phyloP scores from a whole-genome alignment of 1,140 invertebrate species.

The Cryptotermes secundus region DNA sequence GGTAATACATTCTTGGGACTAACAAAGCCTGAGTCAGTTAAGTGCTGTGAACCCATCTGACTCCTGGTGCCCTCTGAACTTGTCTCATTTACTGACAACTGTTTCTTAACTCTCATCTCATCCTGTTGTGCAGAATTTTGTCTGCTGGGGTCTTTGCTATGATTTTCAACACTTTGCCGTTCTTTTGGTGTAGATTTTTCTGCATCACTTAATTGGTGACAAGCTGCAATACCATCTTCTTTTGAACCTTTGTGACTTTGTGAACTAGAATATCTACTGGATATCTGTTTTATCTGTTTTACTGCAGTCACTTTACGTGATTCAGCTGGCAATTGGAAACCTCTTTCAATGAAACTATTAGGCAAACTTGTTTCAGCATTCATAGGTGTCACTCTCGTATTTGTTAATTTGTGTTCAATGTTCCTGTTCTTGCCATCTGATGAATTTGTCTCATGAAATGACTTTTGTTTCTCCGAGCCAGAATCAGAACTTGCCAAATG shows the following conservation, averaged over 20 bases:
- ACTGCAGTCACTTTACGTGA: not conserved
- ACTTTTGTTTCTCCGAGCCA: no score
- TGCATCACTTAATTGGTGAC: not conserved
- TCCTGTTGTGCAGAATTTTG: not conserved
- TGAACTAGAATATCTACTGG: not conserved
- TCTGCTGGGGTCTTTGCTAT: not conserved
- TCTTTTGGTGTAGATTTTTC: not conserved
- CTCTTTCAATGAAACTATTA: not conserved
- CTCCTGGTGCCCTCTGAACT: not conserved
- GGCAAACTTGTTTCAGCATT: not conserved
- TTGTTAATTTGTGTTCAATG: not conserved
- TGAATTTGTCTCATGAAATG: not conserved
- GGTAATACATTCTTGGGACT: not conserved
- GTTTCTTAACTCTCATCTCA: not conserved
- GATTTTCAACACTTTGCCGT: not conserved
- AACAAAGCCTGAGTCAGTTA: not conserved
- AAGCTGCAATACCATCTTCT: not conserved
- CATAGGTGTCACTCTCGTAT: not conserved
- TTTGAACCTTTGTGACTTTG: not conserved
- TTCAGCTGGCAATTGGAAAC: not conserved
- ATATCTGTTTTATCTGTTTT: not conserved
- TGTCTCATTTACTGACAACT: not conserved
- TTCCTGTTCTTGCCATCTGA: not conserved
- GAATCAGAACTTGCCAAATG: no score
- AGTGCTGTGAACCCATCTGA: not conserved